Evolutionary conservation across 1,140 invertebrate genomes (phyloP).

Genomic region (Nebria ingens): DNA sequence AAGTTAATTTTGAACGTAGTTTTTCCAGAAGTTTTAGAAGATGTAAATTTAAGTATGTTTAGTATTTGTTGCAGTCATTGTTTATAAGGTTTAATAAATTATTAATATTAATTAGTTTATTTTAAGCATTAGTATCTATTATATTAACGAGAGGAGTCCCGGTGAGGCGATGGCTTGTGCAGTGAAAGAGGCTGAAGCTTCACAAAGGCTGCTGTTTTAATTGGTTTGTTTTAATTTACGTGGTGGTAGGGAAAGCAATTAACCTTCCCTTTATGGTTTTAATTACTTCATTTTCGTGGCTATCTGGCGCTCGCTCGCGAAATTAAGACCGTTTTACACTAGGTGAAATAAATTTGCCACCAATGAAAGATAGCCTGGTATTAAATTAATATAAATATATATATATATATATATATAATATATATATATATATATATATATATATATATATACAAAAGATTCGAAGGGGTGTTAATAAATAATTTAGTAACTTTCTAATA

Average conservation of each 20-base stretch:
- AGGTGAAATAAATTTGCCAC: not conserved
- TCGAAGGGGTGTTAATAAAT: too few species aligned
- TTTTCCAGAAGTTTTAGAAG: too few species aligned
- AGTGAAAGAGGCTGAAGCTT: constrained; percentile 15
- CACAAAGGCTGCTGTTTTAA: constrained; percentile 30
- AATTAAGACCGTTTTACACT: constrained; percentile 26
- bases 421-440: constrained; percentile 1
- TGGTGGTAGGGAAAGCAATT: constrained; percentile 36
- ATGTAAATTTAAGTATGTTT: too few species aligned
- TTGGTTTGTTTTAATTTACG: constrained; percentile 37
- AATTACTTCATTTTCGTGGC: constrained; percentile 37
- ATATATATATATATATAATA: not conserved
- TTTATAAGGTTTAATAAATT: too few species aligned
- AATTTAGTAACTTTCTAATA: too few species aligned
- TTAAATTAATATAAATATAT: too few species aligned
- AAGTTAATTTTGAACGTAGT: too few species aligned
- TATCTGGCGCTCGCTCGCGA: constrained; percentile 24
- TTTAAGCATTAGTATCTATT: too few species aligned
- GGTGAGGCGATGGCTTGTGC: not conserved
- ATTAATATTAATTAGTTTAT: too few species aligned
- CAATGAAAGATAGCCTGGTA: too few species aligned
- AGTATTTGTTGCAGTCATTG: too few species aligned
- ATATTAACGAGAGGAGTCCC: too few species aligned
- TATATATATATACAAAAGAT: not conserved
- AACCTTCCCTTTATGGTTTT: constrained; percentile 38